Percentiles rank a stretch among this genome's conserved stretches.
These are phyloP conservation scores for Trematomus bernacchii DNA, from an alignment of 2,797 vertebrate species.

Conservation along the genomic window DNA sequence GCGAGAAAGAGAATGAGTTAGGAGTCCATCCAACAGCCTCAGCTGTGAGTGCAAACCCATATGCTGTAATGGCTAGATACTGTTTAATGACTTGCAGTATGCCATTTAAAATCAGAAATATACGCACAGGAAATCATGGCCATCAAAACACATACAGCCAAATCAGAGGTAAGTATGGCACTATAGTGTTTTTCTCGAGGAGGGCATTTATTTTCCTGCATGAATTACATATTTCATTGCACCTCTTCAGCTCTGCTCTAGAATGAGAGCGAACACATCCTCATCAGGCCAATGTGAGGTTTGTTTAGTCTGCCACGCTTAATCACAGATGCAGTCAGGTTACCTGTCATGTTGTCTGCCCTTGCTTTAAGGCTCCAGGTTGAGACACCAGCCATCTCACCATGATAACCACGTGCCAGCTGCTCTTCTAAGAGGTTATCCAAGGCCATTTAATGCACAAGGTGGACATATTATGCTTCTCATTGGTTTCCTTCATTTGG, in stretches of 20 bases:
- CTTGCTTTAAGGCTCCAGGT: neutral
- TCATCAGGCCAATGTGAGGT: conserved; percentile 11
- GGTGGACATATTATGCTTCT: conserved; percentile 41
- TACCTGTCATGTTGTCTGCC: conserved; percentile 22
- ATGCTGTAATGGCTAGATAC: conserved; percentile 51
- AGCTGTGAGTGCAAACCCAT: conserved; percentile 60
- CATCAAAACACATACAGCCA: conserved; percentile 16
- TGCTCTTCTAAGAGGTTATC: conserved; percentile 19
- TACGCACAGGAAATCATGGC: conserved; percentile 21
- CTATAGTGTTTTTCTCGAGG: neutral
- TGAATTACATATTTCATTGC: conserved; percentile 21
- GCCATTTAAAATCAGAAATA: conserved; percentile 36
- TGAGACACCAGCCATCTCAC: conserved; percentile 4
- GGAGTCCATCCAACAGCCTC: conserved; percentile 54
- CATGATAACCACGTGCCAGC: conserved; percentile 17
- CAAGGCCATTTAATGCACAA: conserved; percentile 26
- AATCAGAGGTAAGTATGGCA: neutral
- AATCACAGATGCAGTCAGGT: conserved; percentile 16
- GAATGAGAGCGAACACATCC: conserved; percentile 7
- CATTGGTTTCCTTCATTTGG: conserved; percentile 49
- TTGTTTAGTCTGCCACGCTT: conserved; percentile 23
- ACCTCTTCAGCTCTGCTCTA: neutral
- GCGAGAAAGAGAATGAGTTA: conserved; percentile 42
- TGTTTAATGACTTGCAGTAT: conserved; percentile 30
- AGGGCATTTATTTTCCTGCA: neutral